phyloP scores from a whole-genome alignment of 1,140 invertebrate species.

The Diachasma alloeum region DNA sequence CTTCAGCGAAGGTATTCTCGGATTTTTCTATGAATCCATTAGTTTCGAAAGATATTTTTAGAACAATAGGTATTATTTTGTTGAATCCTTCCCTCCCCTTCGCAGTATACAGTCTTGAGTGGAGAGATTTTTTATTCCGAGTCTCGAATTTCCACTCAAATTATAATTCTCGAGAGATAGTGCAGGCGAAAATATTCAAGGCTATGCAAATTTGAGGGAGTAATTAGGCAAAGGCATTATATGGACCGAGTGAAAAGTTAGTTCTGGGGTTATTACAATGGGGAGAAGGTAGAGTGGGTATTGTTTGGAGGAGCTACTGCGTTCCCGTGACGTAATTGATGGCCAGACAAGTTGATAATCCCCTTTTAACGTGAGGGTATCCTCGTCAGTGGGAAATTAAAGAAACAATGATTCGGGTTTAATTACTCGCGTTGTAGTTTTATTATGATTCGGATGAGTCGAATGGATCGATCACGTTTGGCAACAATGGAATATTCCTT shows the following conservation, averaged over 20 bases:
- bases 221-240: conserved; percentile 32
- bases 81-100: no score
- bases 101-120: no score
- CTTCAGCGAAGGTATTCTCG: no score
- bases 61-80: background rate
- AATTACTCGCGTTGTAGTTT: background rate
- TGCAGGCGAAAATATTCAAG: background rate
- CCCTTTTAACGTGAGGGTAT: background rate
- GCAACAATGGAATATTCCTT: background rate
- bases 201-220: conserved; percentile 34
- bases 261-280: conserved; percentile 2
- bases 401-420: background rate
- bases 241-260: conserved; percentile 22
- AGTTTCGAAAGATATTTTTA: no score
- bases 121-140: no score
- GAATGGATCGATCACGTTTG: background rate
- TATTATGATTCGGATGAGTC: background rate
- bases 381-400: background rate
- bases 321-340: conserved; percentile 65
- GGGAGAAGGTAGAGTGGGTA: conserved; percentile 21
- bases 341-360: conserved; percentile 45
- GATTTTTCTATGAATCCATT: no score
- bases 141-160: no score
- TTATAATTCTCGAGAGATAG: background rate
- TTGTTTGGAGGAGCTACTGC: conserved; percentile 62